Conservation (phyloP, 1,140 invertebrate species). For the Drosophila baimaii region DNA sequence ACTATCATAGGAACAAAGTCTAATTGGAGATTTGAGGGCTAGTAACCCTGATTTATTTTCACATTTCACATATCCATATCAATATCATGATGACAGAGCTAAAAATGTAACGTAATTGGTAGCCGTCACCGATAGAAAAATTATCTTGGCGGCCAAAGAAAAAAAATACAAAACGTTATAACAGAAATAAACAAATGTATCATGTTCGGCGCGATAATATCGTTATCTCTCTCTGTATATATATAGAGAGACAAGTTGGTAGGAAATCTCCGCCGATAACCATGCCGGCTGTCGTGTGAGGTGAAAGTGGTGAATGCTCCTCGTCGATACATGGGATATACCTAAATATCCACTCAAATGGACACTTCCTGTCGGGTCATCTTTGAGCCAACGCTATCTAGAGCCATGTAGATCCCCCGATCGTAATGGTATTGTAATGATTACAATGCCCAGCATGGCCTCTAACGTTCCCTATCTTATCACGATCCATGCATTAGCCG, state of each 20-base stretch:
- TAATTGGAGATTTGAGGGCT: too few relatives aligned
- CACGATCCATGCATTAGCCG: slow-evolving; percentile 27
- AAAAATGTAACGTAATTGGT: slow-evolving; percentile 12
- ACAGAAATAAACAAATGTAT: slow-evolving; percentile 69
- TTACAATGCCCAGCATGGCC: slow-evolving; percentile 17
- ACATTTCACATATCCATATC: slow-evolving; percentile 21
- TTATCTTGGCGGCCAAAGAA: slow-evolving; percentile 7
- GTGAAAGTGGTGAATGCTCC: slow-evolving; percentile 6
- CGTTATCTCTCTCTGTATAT: too few relatives aligned
- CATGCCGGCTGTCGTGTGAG: not conserved
- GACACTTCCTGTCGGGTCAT: slow-evolving; percentile 26
- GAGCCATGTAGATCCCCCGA: slow-evolving; percentile 17
- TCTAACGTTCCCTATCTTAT: slow-evolving; percentile 49
- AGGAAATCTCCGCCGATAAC: slow-evolving; percentile 27
- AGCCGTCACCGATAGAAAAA: slow-evolving; percentile 6
- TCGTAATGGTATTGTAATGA: slow-evolving; percentile 23
- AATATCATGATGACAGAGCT: slow-evolving; percentile 24
- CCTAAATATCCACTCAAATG: slow-evolving; percentile 4
- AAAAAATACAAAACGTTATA: slow-evolving; percentile 26
- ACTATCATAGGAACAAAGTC: not conserved
- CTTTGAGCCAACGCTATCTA: slow-evolving; percentile 10
- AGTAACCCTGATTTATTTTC: slow-evolving; percentile 8
- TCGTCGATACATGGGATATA: not conserved
- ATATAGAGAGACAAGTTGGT: slow-evolving; percentile 57
- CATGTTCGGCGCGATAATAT: slow-evolving; percentile 67